Base-by-base conservation (phyloP, 2,797 vertebrate genomes). In the Danionella dracula region DNA sequence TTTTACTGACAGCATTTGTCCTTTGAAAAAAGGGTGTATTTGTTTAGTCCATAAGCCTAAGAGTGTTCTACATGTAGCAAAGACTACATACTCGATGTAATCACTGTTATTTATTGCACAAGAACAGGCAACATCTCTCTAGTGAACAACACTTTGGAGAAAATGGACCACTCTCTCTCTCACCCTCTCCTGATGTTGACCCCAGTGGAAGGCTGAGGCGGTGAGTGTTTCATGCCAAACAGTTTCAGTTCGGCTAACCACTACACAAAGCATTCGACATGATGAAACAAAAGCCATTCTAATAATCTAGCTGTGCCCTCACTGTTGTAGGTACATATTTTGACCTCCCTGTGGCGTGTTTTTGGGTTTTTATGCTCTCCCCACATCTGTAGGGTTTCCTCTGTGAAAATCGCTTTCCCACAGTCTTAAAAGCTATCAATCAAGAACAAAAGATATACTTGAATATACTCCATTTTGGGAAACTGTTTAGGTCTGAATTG, bases 91-190 rank as follows among this genome's bases (percentile, higher is more conserved):
- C 80, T 81, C 79, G 76, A 73, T 70, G 82, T 88, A 90, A 89
- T 87, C 81, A 88, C 84, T 79, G 86, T 85, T 87, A 85, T 88
- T 86, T 83, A 80, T 81, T 79, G 81, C 57, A 78, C 81, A 82
- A 73, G 76, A 66, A 69, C 75, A 82, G 82, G 83, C 79, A 83
- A 80, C 82, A 83, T 84, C 83, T 89, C 85, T 87, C 83, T 81
- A 80, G 81, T 77, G 83, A 86, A 82, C 82, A 83, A 83, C 88
- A 89, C 86, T 90, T 90, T 87, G 81, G 71, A 80, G 85, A 85
- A 89, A 91, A 90, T 89, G 83, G 86, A 78, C 82, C 79, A 77
- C 81, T 82, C 81, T 83, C 79, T 79, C 83, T 83, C 83, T 84
- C 82, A 82, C 85, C 86, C 81, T 27, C 23, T 27, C 81, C 78